phyloP scores from a whole-genome alignment of 1,140 invertebrate species.

The Drosophila orosa region DNA sequence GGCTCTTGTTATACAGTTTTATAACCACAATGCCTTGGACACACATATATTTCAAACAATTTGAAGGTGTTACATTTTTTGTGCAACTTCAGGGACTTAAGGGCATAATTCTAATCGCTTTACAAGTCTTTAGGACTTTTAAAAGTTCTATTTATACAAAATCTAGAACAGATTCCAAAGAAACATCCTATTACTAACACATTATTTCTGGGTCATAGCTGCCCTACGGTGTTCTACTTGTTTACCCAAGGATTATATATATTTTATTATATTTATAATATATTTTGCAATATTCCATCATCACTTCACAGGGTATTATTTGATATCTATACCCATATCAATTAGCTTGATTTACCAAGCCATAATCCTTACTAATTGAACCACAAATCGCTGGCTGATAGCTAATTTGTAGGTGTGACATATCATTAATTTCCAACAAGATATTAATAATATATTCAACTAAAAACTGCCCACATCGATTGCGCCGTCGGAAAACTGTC shows the following conservation, averaged over 20 bases:
- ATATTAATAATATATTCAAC: neutral
- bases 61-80: neutral
- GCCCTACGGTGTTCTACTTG: neutral
- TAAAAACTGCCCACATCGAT: neutral
- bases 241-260: neutral
- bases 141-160: neutral
- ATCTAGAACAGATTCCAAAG: neutral
- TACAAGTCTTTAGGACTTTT: neutral
- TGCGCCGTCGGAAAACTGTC: slow-evolving; percentile 1
- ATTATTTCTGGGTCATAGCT: no score
- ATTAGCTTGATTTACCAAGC: neutral
- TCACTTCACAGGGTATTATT: neutral
- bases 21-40: neutral
- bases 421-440: neutral
- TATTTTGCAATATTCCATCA: no score
- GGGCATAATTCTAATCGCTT: neutral
- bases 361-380: neutral
- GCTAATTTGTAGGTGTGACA: neutral
- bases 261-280: no score
- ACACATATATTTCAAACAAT: neutral
- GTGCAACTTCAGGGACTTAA: neutral
- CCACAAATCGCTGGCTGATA: neutral
- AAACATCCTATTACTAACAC: no score
- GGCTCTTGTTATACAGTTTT: neutral
- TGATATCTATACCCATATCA: no score